Conservation (phyloP, 2,888 invertebrate genomes). For the Calameuta pallipes region DNA sequence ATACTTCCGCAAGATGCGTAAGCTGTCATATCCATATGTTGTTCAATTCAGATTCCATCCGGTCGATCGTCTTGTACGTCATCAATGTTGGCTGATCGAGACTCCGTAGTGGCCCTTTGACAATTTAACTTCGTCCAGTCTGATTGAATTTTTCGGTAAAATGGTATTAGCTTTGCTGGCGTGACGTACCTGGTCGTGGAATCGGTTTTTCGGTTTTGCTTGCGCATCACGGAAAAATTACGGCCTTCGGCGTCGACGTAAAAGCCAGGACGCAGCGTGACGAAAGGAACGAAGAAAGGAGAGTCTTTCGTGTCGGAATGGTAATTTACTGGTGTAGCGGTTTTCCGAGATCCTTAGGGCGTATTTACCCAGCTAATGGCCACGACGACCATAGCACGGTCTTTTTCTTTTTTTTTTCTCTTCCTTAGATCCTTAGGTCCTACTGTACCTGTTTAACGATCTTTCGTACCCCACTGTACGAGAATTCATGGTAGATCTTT, state of each 20-base stretch:
- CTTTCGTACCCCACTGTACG: neutral
- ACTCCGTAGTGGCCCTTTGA: neutral
- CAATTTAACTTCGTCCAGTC: neutral
- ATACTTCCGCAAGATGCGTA: neutral
- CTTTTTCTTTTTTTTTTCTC: neutral
- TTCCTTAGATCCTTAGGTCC: neutral
- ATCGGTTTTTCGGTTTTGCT: neutral
- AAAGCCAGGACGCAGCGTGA: neutral
- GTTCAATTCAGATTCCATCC: neutral
- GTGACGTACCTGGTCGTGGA: neutral
- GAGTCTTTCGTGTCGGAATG: neutral
- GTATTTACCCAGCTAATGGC: slow-evolving; percentile 13
- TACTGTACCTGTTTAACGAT: neutral
- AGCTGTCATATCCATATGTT: neutral
- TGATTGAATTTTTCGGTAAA: neutral
- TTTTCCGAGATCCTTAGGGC: slow-evolving; percentile 21
- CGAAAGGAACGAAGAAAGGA: neutral
- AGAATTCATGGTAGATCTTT: neutral
- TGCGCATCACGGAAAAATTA: slow-evolving; percentile 18
- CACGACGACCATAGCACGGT: slow-evolving; percentile 2
- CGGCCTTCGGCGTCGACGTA: neutral
- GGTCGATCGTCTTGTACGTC: neutral
- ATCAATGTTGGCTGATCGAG: neutral
- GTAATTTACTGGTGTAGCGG: slow-evolving; percentile 30
- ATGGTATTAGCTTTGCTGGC: neutral